Evolutionary conservation across 30 jellyfish, hydroid and myxozoan species (phyloP).

Genomic region (Turritopsis dohrnii): DNA sequence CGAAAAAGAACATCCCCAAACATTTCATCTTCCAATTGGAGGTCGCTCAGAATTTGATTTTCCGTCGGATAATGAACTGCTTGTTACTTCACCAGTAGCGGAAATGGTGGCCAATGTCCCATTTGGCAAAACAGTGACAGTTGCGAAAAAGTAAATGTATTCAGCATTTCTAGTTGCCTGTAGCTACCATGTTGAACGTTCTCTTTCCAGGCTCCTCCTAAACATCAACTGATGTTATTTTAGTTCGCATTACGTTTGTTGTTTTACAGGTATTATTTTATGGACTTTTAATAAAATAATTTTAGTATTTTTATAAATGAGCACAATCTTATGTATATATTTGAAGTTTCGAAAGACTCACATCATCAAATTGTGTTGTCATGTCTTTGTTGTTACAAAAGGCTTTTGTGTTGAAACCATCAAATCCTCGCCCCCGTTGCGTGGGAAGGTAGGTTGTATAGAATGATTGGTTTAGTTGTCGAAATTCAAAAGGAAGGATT

Average conservation of each 20-base stretch:
- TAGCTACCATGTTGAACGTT: too few species aligned
- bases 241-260: not conserved
- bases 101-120: constrained; percentile 31
- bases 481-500: too few species aligned
- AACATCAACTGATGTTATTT: too few species aligned
- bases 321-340: not conserved
- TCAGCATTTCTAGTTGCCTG: too few species aligned
- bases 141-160: not conserved
- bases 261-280: not conserved
- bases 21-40: not conserved
- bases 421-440: too few species aligned
- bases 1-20: not conserved
- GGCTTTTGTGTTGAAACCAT: too few species aligned
- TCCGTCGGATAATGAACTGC: constrained; percentile 77
- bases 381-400: not conserved
- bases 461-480: too few species aligned
- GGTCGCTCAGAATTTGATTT: constrained; percentile 22
- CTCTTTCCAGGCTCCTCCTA: too few species aligned
- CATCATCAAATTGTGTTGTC: not conserved
- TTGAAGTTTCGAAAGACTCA: not conserved
- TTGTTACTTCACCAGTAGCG: constrained; percentile 55
- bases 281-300: not conserved
- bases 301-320: not conserved
- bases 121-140: constrained; percentile 39
- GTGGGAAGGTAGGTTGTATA: too few species aligned